Evolutionary conservation across 2,888 invertebrate genomes (phyloP).

Genomic region (Harmothoe impar): DNA sequence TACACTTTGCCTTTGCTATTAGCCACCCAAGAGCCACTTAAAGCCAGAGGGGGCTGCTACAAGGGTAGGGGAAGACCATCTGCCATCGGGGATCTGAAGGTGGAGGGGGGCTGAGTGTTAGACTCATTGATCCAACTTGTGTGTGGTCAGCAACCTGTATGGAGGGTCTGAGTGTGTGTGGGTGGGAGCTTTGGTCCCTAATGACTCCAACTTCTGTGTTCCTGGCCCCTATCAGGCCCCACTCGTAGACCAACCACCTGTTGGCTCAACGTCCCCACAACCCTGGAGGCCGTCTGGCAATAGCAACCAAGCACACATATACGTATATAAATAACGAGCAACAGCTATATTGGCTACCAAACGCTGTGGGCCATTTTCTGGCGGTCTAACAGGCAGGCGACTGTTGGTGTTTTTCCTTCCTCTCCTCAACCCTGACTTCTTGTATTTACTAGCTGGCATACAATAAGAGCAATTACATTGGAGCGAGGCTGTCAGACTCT

Average conservation of each 20-base stretch:
- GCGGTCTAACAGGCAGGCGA: too few relatives aligned
- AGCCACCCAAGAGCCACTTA: not conserved
- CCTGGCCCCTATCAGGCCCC: not conserved
- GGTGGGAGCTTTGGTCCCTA: not conserved
- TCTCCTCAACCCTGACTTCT: not conserved
- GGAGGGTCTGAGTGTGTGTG: too few relatives aligned
- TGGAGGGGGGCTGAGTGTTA: not conserved
- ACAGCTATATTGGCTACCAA: constrained; percentile 37
- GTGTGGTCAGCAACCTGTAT: not conserved
- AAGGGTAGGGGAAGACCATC: not conserved
- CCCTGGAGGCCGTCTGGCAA: not conserved
- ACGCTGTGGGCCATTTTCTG: not conserved
- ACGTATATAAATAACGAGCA: not conserved
- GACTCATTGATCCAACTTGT: constrained; percentile 3
- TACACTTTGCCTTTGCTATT: constrained; percentile 30
- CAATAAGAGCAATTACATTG: not conserved
- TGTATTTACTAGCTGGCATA: not conserved
- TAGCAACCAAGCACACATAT: not conserved
- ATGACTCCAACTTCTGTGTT: constrained; percentile 1
- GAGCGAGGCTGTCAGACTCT: not conserved
- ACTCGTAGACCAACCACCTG: constrained; percentile 8
- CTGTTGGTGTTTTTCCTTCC: too few relatives aligned
- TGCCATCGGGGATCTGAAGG: not conserved
- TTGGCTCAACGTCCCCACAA: not conserved
- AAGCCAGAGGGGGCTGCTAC: not conserved